These are phyloP conservation scores for Apeira syringaria DNA, from an alignment of 2,888 invertebrate species.

Conservation along the genomic window DNA sequence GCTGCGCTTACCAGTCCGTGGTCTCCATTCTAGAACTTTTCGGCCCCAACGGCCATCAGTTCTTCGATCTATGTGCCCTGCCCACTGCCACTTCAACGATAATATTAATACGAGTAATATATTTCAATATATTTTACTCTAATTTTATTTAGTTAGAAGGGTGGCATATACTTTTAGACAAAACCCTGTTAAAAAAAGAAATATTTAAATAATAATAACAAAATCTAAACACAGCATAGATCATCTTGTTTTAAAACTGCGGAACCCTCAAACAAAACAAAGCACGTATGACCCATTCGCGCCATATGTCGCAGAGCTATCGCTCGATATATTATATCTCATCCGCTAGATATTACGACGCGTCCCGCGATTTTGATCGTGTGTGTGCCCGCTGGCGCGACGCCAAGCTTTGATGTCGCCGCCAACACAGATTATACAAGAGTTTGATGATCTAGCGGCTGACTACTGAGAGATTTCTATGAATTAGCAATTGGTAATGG, in stretches of 20 bases:
- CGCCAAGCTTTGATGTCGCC: slow-evolving; percentile 16
- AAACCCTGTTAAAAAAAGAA: too few species aligned
- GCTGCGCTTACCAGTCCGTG: too few species aligned
- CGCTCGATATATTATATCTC: slow-evolving; percentile 11
- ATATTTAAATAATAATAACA: too few species aligned
- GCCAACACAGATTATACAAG: background rate
- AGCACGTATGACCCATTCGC: slow-evolving; percentile 6
- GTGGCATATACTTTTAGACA: too few species aligned
- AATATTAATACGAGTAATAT: too few species aligned
- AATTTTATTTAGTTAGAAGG: too few species aligned
- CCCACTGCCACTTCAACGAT: too few species aligned
- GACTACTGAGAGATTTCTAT: background rate
- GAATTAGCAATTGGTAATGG: background rate
- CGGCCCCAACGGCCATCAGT: too few species aligned
- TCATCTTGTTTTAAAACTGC: background rate
- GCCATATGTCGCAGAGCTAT: slow-evolving; percentile 5
- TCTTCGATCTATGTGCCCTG: too few species aligned
- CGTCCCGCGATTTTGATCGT: slow-evolving; percentile 10
- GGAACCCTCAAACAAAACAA: slow-evolving; percentile 2
- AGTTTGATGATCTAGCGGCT: background rate
- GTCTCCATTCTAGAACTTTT: too few species aligned
- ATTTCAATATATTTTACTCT: too few species aligned
- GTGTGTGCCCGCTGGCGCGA: slow-evolving; percentile 5
- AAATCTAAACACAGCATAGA: too few species aligned
- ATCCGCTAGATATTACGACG: slow-evolving; percentile 6